phyloP scores from a whole-genome alignment of 2,888 invertebrate genomes.

The Apotomis turbidana region DNA sequence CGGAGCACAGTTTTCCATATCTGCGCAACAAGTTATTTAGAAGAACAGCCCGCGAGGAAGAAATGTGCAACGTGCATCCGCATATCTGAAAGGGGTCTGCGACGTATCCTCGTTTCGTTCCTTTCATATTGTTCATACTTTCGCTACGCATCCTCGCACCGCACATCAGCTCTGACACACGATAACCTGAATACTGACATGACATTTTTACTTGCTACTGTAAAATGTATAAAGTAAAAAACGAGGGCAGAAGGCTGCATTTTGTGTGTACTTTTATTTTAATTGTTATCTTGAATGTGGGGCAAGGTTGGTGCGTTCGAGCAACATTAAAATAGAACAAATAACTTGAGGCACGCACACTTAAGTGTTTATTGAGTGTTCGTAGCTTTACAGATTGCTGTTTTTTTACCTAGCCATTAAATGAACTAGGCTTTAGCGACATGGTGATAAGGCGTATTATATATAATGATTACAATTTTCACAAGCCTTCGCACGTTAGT shows the following conservation, averaged over 20 bases:
- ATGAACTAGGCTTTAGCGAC: slow-evolving; percentile 15
- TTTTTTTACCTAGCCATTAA: slow-evolving; percentile 43
- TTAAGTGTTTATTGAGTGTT: slow-evolving; percentile 55
- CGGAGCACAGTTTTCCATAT: no score
- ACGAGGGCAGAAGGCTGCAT: slow-evolving; percentile 40
- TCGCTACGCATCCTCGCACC: no score
- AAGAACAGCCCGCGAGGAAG: no score
- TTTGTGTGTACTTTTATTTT: slow-evolving; percentile 56
- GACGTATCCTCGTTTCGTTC: no score
- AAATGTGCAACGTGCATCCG: no score
- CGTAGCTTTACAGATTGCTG: slow-evolving; percentile 50
- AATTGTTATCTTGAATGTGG: slow-evolving; percentile 74
- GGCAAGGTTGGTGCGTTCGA: slow-evolving; percentile 76
- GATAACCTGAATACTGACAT: no score
- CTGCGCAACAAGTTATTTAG: no score
- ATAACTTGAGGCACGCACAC: slow-evolving; percentile 70
- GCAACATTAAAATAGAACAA: slow-evolving; percentile 74
- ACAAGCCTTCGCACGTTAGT: not conserved
- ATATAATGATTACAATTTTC: not conserved
- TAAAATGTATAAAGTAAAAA: slow-evolving; percentile 10
- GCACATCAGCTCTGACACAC: no score
- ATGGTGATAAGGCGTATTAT: slow-evolving; percentile 1
- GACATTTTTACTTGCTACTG: not conserved
- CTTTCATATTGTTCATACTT: no score
- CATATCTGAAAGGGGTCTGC: no score